Evolutionary conservation across 2,888 invertebrate genomes (phyloP).

Genomic region (Noctua pronuba): DNA sequence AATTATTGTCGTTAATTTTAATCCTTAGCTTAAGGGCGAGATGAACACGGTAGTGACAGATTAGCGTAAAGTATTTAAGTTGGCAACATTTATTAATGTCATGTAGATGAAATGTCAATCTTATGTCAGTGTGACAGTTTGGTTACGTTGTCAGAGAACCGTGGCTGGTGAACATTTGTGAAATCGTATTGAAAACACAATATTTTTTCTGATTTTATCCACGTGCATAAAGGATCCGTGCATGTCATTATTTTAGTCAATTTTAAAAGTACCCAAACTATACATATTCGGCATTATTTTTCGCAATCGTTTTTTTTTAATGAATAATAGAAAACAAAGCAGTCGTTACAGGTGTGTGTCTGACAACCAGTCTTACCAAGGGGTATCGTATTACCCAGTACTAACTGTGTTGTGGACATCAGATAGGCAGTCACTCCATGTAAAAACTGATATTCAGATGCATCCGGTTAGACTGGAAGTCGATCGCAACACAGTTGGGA

Average conservation of each 20-base stretch:
- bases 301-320: not conserved
- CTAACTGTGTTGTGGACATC: not conserved
- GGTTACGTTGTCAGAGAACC: not conserved
- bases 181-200: not conserved
- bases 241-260: not conserved
- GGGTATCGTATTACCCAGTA: not conserved
- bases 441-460: not conserved
- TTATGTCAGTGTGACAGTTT: conserved; percentile 29
- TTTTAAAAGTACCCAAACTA: not conserved
- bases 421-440: too few species aligned
- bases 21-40: conserved; percentile 30
- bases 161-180: not conserved
- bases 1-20: conserved; percentile 60
- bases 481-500: too few species aligned
- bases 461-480: not conserved
- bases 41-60: conserved; percentile 26
- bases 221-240: not conserved
- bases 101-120: conserved; percentile 11
- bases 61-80: conserved; percentile 8
- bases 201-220: not conserved
- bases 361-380: not conserved
- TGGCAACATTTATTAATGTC: conserved; percentile 12
- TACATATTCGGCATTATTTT: not conserved
- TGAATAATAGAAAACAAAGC: not conserved
- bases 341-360: too few species aligned